Percentiles rank a stretch among this genome's conserved stretches.
Conservation (phyloP, 2,888 invertebrate species). For the Aphodius sticticus region DNA sequence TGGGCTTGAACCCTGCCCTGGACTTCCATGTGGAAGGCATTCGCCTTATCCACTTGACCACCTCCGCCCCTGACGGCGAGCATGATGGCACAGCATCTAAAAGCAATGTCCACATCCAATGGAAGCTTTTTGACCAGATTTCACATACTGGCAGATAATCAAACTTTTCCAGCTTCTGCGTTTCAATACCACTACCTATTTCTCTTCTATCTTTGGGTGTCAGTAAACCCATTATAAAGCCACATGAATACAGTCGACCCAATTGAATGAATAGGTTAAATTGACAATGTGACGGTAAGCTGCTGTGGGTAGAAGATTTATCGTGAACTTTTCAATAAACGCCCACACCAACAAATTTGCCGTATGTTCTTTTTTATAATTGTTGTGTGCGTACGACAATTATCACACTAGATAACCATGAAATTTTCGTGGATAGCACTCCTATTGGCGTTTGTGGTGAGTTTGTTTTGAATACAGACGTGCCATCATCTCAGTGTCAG, state of each 20-base stretch:
- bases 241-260: neutral
- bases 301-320: neutral
- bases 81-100: no score
- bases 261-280: neutral
- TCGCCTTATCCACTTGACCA: no score
- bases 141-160: no score
- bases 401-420: conserved; percentile 7
- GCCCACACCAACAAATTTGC: conserved; percentile 8
- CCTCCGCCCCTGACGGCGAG: no score
- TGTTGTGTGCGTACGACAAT: conserved; percentile 1
- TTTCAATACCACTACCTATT: neutral
- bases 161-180: neutral
- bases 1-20: no score
- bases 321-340: conserved; percentile 15
- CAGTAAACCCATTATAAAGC: neutral
- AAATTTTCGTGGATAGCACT: conserved; percentile 14
- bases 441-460: neutral
- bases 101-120: no score
- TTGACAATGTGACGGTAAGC: neutral
- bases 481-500: neutral
- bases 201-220: neutral
- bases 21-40: no score
- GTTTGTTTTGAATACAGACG: neutral
- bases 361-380: conserved; percentile 13
- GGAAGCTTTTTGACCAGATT: no score